Percentiles rank a stretch among this genome's conserved stretches.
Conservation (phyloP, 1,140 invertebrate species). For the Drosophila kohkoa region DNA sequence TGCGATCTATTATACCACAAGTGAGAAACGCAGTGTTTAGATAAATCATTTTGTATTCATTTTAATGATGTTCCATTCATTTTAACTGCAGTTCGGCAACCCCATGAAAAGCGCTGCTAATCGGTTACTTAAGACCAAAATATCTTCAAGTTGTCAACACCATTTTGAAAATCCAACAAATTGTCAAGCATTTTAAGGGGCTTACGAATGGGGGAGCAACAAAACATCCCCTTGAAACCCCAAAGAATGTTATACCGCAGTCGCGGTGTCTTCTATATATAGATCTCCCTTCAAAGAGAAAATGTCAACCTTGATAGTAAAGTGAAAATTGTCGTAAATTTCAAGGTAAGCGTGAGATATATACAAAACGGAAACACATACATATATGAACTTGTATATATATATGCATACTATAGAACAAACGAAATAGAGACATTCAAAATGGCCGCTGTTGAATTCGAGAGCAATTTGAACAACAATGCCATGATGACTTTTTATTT, state of each 20-base stretch:
- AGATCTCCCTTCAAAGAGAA: conserved; percentile 31
- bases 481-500: conserved; percentile 38
- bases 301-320: conserved; percentile 55
- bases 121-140: conserved; percentile 34
- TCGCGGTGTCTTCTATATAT: conserved; percentile 41
- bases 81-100: neutral
- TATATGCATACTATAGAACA: neutral
- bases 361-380: conserved; percentile 5
- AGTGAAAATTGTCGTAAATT: conserved; percentile 71
- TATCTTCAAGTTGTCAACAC: conserved; percentile 60
- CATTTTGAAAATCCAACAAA: conserved; percentile 59
- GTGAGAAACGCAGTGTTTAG: neutral
- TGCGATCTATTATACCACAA: neutral
- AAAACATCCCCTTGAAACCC: conserved; percentile 37
- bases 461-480: conserved; percentile 37
- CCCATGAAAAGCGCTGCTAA: conserved; percentile 31
- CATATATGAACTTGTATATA: neutral
- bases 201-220: conserved; percentile 31
- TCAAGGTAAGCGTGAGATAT: conserved; percentile 55
- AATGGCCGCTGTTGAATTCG: conserved; percentile 52
- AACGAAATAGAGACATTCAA: conserved; percentile 56
- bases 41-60: conserved; percentile 24
- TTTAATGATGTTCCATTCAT: conserved; percentile 2
- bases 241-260: conserved; percentile 20
- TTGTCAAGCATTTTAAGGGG: conserved; percentile 37